A percentile compares a stretch with the other conserved stretches of the same genome.
Evolutionary conservation across 2,113 vertebrate species (phyloP).

Genomic region (Apteryx mantelli): DNA sequence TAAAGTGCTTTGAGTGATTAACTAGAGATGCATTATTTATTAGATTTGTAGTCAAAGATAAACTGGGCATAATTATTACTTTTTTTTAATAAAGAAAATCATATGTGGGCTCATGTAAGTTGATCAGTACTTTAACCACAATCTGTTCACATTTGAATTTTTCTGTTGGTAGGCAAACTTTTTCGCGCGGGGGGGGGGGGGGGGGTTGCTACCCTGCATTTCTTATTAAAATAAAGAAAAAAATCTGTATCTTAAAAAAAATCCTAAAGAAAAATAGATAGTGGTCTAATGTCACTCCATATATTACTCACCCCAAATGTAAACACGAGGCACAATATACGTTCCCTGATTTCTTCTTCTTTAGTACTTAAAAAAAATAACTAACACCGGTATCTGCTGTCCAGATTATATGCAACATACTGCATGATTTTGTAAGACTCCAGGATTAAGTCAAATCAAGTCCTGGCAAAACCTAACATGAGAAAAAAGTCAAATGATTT

Average conservation of each 20-base stretch:
- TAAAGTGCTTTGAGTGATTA: slow-evolving; percentile 97
- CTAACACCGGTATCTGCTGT: slow-evolving; percentile 48
- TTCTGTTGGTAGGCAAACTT: slow-evolving; percentile 46
- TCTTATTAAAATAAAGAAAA: slow-evolving; percentile 52
- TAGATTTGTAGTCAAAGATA: slow-evolving; percentile 47
- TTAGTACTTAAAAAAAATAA: slow-evolving; percentile 45
- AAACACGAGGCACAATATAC: slow-evolving; percentile 72
- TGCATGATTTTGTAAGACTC: slow-evolving; percentile 40
- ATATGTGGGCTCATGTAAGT: slow-evolving; percentile 15
- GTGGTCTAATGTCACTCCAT: slow-evolving; percentile 62
- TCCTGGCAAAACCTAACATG: slow-evolving; percentile 32
- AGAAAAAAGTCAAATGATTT: slow-evolving; percentile 8
- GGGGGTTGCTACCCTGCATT: slow-evolving; percentile 48
- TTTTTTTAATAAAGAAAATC: not conserved
- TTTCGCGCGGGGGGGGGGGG: not conserved
- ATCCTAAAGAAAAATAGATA: slow-evolving; percentile 24
- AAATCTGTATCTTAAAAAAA: slow-evolving; percentile 59
- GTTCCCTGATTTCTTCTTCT: slow-evolving; percentile 72
- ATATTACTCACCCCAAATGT: slow-evolving; percentile 69
- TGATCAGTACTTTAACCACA: slow-evolving; percentile 17
- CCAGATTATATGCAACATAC: slow-evolving; percentile 36
- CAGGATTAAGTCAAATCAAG: slow-evolving; percentile 6
- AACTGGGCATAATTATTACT: slow-evolving; percentile 1
- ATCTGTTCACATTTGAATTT: slow-evolving; percentile 30
- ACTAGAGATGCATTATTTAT: slow-evolving; percentile 54